phyloP scores from a whole-genome alignment of 2,888 invertebrate genomes.

The Lymantria dispar region DNA sequence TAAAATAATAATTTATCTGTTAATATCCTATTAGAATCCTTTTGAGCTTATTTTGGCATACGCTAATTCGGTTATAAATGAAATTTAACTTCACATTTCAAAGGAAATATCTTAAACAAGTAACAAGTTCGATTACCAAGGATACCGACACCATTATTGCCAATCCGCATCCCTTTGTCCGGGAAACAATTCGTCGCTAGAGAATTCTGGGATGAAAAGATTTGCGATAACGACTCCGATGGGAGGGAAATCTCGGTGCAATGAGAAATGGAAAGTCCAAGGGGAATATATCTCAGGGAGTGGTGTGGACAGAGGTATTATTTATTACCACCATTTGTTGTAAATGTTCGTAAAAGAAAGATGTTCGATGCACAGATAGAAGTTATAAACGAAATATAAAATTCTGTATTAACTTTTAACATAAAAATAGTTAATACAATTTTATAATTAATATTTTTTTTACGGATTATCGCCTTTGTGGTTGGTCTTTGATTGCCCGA shows the following conservation, averaged over 20 bases:
- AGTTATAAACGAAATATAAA: no score
- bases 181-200: background rate
- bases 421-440: no score
- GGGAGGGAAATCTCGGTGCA: slow-evolving; percentile 16
- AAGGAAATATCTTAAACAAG: background rate
- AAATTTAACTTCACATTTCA: no score
- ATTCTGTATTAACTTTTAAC: no score
- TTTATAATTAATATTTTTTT: no score
- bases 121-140: background rate
- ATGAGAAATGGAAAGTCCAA: slow-evolving; percentile 9
- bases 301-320: slow-evolving; percentile 12
- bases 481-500: no score
- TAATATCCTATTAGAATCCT: no score
- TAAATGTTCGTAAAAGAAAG: slow-evolving; percentile 6
- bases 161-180: background rate
- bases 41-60: no score
- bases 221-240: slow-evolving; percentile 36
- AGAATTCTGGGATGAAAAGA: slow-evolving; percentile 30
- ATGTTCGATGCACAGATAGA: no score
- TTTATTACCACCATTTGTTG: slow-evolving; percentile 9
- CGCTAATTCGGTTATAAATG: no score
- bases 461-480: no score
- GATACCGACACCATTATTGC: background rate
- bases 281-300: slow-evolving; percentile 6
- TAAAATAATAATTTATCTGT: no score